Evolutionary conservation across 1,140 invertebrate genomes (phyloP), one percentile per base, ranked within the genome.

Genomic region (Oncopeltus fasciatus): DNA sequence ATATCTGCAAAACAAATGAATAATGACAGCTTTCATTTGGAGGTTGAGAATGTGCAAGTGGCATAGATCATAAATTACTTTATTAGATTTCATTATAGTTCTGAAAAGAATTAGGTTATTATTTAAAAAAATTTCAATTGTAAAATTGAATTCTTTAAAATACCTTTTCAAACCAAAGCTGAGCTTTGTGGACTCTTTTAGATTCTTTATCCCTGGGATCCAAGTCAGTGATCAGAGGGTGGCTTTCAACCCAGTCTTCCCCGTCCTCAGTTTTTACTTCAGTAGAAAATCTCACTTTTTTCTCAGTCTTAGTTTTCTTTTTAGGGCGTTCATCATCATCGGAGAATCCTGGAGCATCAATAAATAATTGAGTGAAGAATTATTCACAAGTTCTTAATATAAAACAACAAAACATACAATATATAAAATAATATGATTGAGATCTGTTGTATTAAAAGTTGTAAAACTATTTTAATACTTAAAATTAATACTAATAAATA

Each of bases 151-250:
- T 59, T 62, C 43, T 14, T 9, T 51, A 29, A 12, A 43, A 31
- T 67, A 79, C 80, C 72, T 91, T 90, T 68, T 90, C 84, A 72
- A 95, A 95, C 91, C 92, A 96, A 12, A 88, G 73, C 65, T 90
- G 79, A 0, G 89, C 88, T 73, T 89, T 90, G 62, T 85, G 81
- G 46, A 83, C 75, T 43, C 81, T 78, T 69, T 83, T 87, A 0
- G 83, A 79, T 49, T 84, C 80, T 66, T 84, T 84, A 60, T 87
- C 83, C 20, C 84, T 79, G 59, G 81, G 75, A 70, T 93, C 90
- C 31, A 94, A 75, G 70, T 92, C 90, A 16, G 89, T 90, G 11
- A 95, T 76, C 0, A 95, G 72, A 3, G 92, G 92, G 81, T 95
- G 85, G 29, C 78, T 74, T 16, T 72, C 67, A 57, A 66, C 59